Conservation (phyloP, 2,113 vertebrate genomes). For the Rana temporaria region DNA sequence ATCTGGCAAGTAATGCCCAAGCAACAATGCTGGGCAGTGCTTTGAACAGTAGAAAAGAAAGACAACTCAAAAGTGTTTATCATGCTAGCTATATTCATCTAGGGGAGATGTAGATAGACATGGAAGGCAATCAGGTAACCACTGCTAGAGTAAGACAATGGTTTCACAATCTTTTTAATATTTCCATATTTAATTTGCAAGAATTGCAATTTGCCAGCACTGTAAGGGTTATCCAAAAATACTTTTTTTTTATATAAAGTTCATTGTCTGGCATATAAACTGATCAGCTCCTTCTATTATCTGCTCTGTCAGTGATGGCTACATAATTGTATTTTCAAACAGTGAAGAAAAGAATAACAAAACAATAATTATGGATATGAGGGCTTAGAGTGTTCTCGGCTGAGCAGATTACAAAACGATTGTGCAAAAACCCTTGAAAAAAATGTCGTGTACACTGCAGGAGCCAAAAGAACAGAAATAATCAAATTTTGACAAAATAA, state of each 20-base stretch:
- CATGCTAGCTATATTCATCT: no score
- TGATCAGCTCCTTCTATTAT: slow-evolving; percentile 32
- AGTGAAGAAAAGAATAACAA: slow-evolving; percentile 44
- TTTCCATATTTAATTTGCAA: no score
- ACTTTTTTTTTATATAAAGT: background rate
- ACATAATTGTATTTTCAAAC: slow-evolving; percentile 41
- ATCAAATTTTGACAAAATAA: slow-evolving; percentile 24
- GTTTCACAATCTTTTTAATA: no score
- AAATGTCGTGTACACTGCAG: slow-evolving; percentile 16
- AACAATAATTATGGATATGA: slow-evolving; percentile 46
- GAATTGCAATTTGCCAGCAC: no score
- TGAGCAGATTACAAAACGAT: slow-evolving; percentile 27
- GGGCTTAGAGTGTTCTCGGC: slow-evolving; percentile 39
- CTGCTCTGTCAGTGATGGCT: slow-evolving; percentile 32
- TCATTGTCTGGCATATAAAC: slow-evolving; percentile 24
- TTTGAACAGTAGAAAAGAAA: no score
- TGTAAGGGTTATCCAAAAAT: background rate
- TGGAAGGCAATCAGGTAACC: no score
- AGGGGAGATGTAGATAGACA: no score
- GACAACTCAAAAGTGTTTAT: no score
- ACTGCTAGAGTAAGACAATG: no score
- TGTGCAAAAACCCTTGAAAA: slow-evolving; percentile 39
- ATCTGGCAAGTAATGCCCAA: no score
- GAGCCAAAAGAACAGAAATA: slow-evolving; percentile 26
- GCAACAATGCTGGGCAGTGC: no score